Base-by-base conservation (phyloP, 2,113 vertebrate genomes). In the Pseudopipra pipra region DNA sequence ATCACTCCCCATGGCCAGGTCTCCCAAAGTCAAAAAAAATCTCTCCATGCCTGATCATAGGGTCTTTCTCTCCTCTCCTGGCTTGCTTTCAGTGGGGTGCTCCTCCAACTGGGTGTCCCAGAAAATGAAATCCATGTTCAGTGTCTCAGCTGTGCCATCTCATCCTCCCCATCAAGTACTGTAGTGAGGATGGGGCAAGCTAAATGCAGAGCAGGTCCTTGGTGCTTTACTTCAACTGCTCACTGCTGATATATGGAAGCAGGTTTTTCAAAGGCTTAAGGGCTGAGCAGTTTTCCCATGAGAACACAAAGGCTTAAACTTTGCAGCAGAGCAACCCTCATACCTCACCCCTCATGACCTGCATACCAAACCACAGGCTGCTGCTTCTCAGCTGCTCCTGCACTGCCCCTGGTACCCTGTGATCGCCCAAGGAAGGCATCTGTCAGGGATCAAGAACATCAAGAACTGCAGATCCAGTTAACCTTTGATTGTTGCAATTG, bases 321-420 rank as follows among this genome's bases (percentile, higher is more conserved):
- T 39, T 67, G 44, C 72, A 89, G 37, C 31, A 41, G 47, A 27
- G 8, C 20, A n/a, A 61, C n/a, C 25, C 39, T 81, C 11, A 4
- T 9, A 30, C 61, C 65, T 89, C 16, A 2, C 33, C 70, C 8
- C 14, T 22, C 56, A 12, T 0, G 8, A 84, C 22, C 66, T 62
- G 75, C 2, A 1, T 6, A 2, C 15, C 2, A 2, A 44, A 5
- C 3, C 3, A 1, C 20, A 44, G 44, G 54, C 51, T 91, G 58
- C 28, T 31, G 27, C 49, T 21, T 49, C 63, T 67, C 25, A 61
- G 75, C 62, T 1, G 1, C 46, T 71, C 41, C 52, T 1, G 0
- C n/a, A 17, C 56, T 71, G 61, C 0, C 2, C 23, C 25, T 30
- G 39, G 22, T 12, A 24, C 44, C 18, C 11, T n/a, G 33, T 0